Evolutionary conservation across 2,888 invertebrate species (phyloP).

Genomic region (Ectobius pallidus): DNA sequence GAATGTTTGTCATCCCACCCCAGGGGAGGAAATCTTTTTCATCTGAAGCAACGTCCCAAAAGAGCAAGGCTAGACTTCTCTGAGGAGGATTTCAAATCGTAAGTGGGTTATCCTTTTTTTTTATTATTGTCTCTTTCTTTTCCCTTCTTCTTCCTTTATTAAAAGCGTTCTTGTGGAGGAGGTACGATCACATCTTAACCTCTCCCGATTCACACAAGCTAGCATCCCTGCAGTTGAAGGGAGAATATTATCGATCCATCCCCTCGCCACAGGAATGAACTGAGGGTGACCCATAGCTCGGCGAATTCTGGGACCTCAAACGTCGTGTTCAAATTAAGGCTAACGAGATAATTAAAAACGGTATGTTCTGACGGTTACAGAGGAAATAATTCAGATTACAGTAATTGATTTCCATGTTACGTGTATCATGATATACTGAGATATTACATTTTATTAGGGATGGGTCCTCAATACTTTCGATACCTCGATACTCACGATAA

Average conservation of each 20-base stretch:
- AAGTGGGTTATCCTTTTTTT: neutral
- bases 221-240: neutral
- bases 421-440: too few species aligned
- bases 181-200: neutral
- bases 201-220: neutral
- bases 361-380: too few species aligned
- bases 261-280: too few species aligned
- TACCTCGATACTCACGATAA: too few species aligned
- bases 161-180: constrained; percentile 12
- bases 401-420: too few species aligned
- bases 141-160: neutral
- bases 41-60: too few species aligned
- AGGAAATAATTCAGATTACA: too few species aligned
- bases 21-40: too few species aligned
- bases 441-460: too few species aligned
- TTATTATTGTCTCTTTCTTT: neutral
- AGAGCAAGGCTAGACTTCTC: too few species aligned
- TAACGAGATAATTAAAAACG: neutral
- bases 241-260: neutral
- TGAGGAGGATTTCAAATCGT: neutral
- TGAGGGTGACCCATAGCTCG: neutral
- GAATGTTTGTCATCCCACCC: too few species aligned
- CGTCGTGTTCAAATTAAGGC: neutral
- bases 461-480: too few species aligned
- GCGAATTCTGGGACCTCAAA: neutral